Evolutionary conservation across 2,113 vertebrate genomes (phyloP), one percentile per base, ranked within the genome.

Genomic region (Okapia johnstoni): DNA sequence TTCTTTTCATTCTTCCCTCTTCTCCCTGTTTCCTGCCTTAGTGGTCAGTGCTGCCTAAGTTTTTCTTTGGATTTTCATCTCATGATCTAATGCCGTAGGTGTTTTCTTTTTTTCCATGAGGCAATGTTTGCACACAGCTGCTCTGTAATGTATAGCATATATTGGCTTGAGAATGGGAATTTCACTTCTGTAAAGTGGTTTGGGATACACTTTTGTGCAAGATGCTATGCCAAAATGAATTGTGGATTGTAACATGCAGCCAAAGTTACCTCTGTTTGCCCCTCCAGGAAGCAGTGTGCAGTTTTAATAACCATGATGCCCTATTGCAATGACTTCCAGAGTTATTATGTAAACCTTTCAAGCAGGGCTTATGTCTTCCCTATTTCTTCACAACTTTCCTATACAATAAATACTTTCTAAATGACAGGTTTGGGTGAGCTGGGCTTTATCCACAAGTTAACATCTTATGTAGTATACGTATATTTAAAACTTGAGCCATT

Each of bases 141-240:
- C 96, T 96, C 96, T 96, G 96, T 98, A 98, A 98, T 96, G 54
- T 98, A 95, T 98, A 98, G 97, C 96, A 85, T 96, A 97, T 90
- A 97, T 98, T 97, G 98, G 97, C 97, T 96, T 95, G 84, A 76
- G 81, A 93, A 94, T 97, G 95, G 79, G 97, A 97, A 97, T 90
- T 96, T 94, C 77, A 97, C 95, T 96, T 98, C 96, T 97, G 93
- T 98, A 97, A 97, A 98, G 98, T 97, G 98, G 84, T 97, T 98
- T 98, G 98, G 98, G 97, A 98, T 97, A 96, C 1, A 73, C n/a
- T 96, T 97, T 98, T 88, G 93, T 83, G 54, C 89, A 96, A 95
- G 84, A 96, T 92, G 84, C 83, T 80, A 95, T 98, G 97, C 97
- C 98, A 97, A 95, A 97, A 95, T 92, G 96, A 97, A 96, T 48